A percentile compares a stretch with the other conserved stretches of the same genome.
phyloP scores from a whole-genome alignment of 2,797 vertebrate genomes.

The Silurus aristotelis region DNA sequence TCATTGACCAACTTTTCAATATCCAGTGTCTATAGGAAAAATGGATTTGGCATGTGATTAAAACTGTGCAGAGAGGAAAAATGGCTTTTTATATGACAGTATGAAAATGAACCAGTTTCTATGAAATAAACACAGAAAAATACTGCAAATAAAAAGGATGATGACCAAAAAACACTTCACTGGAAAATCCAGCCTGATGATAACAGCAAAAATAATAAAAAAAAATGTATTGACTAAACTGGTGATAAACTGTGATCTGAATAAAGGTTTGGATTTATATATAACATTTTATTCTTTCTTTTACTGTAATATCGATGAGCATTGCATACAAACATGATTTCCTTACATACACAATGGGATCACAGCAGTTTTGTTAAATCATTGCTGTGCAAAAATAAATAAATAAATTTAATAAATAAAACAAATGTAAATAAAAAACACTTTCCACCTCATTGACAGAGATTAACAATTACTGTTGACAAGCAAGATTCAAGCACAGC shows the following conservation, averaged over 20 bases:
- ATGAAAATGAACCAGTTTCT: background rate
- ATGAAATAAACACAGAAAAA: background rate
- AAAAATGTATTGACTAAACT: background rate
- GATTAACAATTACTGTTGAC: no score
- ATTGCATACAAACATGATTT: no score
- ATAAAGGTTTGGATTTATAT: background rate
- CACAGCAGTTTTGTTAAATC: no score
- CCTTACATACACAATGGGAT: no score
- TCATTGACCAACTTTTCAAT: slow-evolving; percentile 50
- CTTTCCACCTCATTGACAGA: no score
- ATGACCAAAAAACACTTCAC: background rate
- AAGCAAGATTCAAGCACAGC: no score
- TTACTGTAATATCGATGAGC: no score
- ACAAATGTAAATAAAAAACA: no score
- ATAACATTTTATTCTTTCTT: no score
- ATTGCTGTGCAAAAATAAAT: no score
- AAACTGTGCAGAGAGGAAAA: background rate
- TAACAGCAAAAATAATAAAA: background rate
- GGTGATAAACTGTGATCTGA: background rate
- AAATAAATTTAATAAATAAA: no score
- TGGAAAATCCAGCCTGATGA: background rate
- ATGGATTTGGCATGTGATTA: background rate
- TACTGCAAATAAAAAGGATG: background rate
- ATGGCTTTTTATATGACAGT: no score
- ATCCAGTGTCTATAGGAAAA: slow-evolving; percentile 58